phyloP scores from a whole-genome alignment of 2,113 vertebrate genomes.

The Alexandromys fortis region DNA sequence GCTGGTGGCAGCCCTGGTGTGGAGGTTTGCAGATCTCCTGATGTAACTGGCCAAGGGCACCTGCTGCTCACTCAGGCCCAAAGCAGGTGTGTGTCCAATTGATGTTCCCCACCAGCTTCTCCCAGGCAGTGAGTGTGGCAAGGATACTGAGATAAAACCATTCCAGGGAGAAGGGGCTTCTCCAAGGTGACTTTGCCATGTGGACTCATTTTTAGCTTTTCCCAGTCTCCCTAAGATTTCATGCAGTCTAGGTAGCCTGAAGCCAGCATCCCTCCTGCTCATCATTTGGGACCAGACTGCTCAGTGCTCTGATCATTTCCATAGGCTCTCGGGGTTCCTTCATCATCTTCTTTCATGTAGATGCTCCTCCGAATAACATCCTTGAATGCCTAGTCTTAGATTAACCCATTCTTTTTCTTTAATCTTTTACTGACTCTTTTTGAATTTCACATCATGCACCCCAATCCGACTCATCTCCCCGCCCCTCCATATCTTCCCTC shows the following conservation, averaged over 20 bases:
- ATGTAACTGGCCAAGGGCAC: background rate
- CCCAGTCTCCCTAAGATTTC: background rate
- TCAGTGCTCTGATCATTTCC: background rate
- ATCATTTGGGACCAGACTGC: background rate
- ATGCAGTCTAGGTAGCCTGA: background rate
- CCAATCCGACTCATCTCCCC: background rate
- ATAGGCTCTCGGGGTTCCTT: background rate
- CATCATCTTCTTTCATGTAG: background rate
- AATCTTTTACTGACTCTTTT: background rate
- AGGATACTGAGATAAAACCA: background rate
- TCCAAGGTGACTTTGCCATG: background rate
- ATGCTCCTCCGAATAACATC: background rate
- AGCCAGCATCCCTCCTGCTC: background rate
- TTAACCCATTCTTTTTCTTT: constrained; percentile 19
- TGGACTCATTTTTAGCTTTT: background rate
- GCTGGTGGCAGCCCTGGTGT: background rate
- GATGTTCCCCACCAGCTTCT: background rate
- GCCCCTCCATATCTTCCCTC: background rate
- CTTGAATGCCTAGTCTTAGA: constrained; percentile 32
- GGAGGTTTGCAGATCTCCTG: background rate
- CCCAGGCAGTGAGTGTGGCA: background rate
- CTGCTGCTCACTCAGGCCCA: background rate
- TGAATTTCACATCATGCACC: background rate
- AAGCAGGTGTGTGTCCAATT: background rate
- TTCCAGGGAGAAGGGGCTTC: background rate